Percentiles rank a stretch among this genome's conserved stretches.
phyloP scores from a whole-genome alignment of 2,113 vertebrate genomes.

The Myiagra hebetior region DNA sequence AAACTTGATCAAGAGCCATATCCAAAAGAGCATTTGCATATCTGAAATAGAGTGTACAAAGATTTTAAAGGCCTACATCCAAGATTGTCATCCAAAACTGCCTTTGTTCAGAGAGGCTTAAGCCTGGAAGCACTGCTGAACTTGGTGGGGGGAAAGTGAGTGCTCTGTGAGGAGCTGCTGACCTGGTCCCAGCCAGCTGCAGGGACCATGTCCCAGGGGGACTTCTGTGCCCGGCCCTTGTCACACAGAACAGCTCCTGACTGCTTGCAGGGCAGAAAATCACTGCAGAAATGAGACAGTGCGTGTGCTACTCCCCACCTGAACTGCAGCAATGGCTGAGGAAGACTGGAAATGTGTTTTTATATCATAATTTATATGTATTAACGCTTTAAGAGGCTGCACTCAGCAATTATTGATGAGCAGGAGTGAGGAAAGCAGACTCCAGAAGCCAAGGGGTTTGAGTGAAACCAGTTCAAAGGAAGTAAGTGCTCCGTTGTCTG shows the following conservation, averaged over 20 bases:
- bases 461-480: background rate
- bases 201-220: background rate
- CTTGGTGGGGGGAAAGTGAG: background rate
- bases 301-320: background rate
- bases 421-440: background rate
- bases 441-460: background rate
- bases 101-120: background rate
- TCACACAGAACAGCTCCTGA: background rate
- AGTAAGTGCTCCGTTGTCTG: background rate
- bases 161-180: background rate
- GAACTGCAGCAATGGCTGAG: background rate
- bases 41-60: constrained; percentile 44
- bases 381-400: background rate
- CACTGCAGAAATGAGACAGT: background rate
- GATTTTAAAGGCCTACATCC: constrained; percentile 51
- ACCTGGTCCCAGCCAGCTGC: background rate
- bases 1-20: constrained; percentile 61
- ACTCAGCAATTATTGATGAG: background rate
- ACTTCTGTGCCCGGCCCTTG: background rate
- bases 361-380: rapidly evolving
- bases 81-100: constrained; percentile 26
- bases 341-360: background rate
- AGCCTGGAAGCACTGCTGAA: background rate
- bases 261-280: background rate
- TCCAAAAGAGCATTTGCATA: constrained; percentile 49